Conservation (phyloP, 2,797 vertebrate species). For the Coregonus sp. region DNA sequence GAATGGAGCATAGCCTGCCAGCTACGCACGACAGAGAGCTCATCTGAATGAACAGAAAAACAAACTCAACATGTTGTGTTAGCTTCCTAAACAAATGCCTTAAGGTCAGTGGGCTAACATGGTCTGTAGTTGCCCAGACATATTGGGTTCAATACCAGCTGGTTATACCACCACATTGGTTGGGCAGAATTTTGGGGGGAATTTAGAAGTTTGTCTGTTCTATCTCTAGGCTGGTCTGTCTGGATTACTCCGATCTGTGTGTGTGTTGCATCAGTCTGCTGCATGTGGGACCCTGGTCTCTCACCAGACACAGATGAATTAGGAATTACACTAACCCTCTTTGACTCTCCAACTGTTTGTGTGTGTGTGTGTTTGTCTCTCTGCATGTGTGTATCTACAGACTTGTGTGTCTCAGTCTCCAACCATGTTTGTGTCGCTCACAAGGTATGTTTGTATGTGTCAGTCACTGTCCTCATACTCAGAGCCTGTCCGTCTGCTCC, state of each 20-base stretch:
- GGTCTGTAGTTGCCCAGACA: background rate
- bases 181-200: background rate
- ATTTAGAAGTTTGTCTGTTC: too few species aligned
- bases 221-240: too few species aligned
- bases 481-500: background rate
- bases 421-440: background rate
- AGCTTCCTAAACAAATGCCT: background rate
- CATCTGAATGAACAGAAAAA: slow-evolving; percentile 41
- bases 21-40: slow-evolving; percentile 18
- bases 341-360: background rate
- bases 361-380: background rate
- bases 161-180: background rate
- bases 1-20: slow-evolving; percentile 14
- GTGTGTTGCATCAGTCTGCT: too few species aligned
- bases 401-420: background rate
- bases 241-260: slow-evolving; percentile 25
- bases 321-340: background rate
- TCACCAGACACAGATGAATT: background rate
- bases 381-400: background rate
- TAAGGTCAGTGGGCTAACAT: background rate
- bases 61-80: slow-evolving; percentile 13
- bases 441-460: background rate
- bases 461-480: background rate
- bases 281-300: background rate
- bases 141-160: background rate